Conservation (phyloP, 2,797 vertebrate genomes). For the Sebastes umbrosus region DNA sequence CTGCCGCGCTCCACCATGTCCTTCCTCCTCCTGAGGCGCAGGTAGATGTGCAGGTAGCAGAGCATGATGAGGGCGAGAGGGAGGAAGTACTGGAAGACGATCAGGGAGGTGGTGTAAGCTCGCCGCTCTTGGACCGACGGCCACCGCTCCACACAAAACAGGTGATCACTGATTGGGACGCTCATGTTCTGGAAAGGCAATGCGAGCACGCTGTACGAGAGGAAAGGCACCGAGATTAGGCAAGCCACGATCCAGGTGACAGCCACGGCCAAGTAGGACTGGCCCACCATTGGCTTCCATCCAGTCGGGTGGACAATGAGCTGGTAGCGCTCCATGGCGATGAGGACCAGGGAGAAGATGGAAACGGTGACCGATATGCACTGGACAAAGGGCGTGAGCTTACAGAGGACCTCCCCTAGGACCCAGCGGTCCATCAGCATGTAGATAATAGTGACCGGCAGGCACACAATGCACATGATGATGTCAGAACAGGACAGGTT, state of each 20-base stretch:
- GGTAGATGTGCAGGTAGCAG: constrained; percentile 87
- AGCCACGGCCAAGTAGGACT: constrained; percentile 86
- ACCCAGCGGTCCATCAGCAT: constrained; percentile 90
- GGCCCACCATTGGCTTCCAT: constrained; percentile 84
- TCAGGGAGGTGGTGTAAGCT: constrained; percentile 85
- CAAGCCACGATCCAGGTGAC: constrained; percentile 84
- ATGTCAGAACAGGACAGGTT: constrained; percentile 89
- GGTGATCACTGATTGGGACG: constrained; percentile 67
- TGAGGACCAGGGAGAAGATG: constrained; percentile 85
- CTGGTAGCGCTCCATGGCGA: constrained; percentile 89
- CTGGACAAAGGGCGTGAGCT: constrained; percentile 85
- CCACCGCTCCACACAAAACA: constrained; percentile 85
- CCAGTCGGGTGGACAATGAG: constrained; percentile 89
- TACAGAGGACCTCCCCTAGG: constrained; percentile 85
- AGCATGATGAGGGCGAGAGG: constrained; percentile 81
- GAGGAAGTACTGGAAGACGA: constrained; percentile 86
- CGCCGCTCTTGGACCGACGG: constrained; percentile 75
- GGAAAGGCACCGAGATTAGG: constrained; percentile 84
- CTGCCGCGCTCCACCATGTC: constrained; percentile 85
- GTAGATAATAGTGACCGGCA: constrained; percentile 88
- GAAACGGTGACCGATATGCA: constrained; percentile 87
- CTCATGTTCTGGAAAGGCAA: constrained; percentile 82
- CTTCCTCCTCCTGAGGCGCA: constrained; percentile 83
- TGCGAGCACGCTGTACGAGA: constrained; percentile 79
- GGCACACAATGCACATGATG: constrained; percentile 84